These are phyloP conservation scores for Clostera curtula DNA, from an alignment of 2,888 invertebrate genomes.

Conservation along the genomic window DNA sequence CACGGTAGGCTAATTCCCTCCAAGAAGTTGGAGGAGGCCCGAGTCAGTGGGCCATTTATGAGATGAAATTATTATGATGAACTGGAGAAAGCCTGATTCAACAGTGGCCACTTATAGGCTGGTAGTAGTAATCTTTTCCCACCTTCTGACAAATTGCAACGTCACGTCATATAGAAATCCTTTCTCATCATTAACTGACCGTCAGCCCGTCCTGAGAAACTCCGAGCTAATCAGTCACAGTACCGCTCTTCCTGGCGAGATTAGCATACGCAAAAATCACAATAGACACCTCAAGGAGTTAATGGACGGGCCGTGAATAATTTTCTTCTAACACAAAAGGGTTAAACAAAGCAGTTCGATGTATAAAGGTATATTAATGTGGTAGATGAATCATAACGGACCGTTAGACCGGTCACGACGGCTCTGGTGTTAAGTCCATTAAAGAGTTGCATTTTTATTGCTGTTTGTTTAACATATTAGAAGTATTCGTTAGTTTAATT, in stretches of 20 bases:
- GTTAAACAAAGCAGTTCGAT: slow-evolving; percentile 56
- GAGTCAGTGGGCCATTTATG: too few species aligned
- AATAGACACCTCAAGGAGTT: slow-evolving; percentile 56
- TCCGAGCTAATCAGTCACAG: slow-evolving; percentile 61
- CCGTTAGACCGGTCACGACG: slow-evolving; percentile 57
- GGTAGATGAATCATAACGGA: slow-evolving; percentile 52
- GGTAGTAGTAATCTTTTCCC: slow-evolving; percentile 8
- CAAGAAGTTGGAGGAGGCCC: too few species aligned
- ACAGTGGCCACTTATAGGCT: too few species aligned
- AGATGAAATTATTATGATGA: too few species aligned
- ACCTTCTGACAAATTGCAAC: slow-evolving; percentile 15
- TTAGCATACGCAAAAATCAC: slow-evolving; percentile 67
- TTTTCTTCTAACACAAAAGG: slow-evolving; percentile 51
- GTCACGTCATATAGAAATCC: slow-evolving; percentile 17
- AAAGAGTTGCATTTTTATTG: slow-evolving; percentile 29
- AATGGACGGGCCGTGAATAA: slow-evolving; percentile 61
- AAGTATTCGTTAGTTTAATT: slow-evolving; percentile 12
- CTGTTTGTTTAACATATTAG: slow-evolving; percentile 26
- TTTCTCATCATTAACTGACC: slow-evolving; percentile 50
- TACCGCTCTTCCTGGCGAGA: slow-evolving; percentile 40
- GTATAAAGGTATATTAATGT: slow-evolving; percentile 65
- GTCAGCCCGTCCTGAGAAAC: slow-evolving; percentile 47
- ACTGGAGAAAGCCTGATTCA: too few species aligned
- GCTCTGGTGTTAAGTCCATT: slow-evolving; percentile 26
- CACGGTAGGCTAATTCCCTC: too few species aligned